Evolutionary conservation across 2,888 invertebrate genomes (phyloP), one percentile per base, ranked within the genome.

Genomic region (Epirrita christyi): DNA sequence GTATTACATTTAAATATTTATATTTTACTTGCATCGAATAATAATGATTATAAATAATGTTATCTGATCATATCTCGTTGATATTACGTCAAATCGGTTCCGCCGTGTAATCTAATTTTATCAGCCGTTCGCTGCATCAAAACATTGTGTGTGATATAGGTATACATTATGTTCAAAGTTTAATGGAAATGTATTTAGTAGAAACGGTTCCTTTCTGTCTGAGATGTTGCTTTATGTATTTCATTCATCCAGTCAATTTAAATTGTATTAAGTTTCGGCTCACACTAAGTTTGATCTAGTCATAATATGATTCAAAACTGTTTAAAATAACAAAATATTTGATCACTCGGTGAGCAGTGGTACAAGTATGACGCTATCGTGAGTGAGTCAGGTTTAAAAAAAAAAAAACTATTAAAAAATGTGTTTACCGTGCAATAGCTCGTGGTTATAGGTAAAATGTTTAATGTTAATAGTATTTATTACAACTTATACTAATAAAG

Each of bases 301-400:
- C 6, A 43, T 55, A 21, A 21, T 21, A 43, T 42, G 38, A 44
- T 32, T 14, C 11, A 49, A 37, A 44, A 36, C 44, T 15, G 42
- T 34, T 47, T 21, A 32, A 51, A 55, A 36, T 37, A 48, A 37
- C 40, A 44, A 48, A 49, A 40, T 21, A 29, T 21, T 9, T 14
- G 27, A 50, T 6, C 29, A 34, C 34, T 37, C 21, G 29, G 15
- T 54, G 29, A 34, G 44, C 14, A 52, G 28, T 42, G 55, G 42
- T 52, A 55, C 50, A 58, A 46, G 60, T 55, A 63, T 38, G 54
- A 55, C 41, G 59, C 68, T 76, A 78, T 74, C 70, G n/a, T n/a
- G n/a, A 65, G 61, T 79, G 80, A 80, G 61, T 78, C 78, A 80
- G 71, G 67, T 69, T 53, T 44, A 40, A 44, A 61, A 57, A 55